Evolutionary conservation across 2,113 vertebrate genomes (phyloP).

Genomic region (Chloropsis cyanopogon): DNA sequence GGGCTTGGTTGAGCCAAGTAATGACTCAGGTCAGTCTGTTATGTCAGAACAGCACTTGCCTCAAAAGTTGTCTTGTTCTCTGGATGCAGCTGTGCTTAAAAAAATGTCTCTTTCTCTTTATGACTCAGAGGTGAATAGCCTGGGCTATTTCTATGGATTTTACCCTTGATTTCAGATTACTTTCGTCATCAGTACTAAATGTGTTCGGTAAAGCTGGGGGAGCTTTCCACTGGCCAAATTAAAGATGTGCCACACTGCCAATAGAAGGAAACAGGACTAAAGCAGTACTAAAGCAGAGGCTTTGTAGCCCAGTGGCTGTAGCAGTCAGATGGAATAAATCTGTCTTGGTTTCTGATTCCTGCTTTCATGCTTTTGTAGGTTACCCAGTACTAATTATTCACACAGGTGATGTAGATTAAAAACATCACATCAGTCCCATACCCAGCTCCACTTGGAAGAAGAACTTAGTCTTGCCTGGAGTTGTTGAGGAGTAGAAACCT

Average conservation of each 20-base stretch:
- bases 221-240: neutral
- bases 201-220: neutral
- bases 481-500: neutral
- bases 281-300: neutral
- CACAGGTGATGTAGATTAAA: neutral
- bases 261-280: neutral
- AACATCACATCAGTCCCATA: neutral
- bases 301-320: neutral
- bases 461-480: neutral
- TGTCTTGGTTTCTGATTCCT: neutral
- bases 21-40: constrained; percentile 19
- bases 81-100: neutral
- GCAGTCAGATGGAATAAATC: neutral
- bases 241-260: neutral
- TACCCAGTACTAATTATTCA: neutral
- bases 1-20: neutral
- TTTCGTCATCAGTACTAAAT: neutral
- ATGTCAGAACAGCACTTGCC: constrained; percentile 7
- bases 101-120: constrained; percentile 12
- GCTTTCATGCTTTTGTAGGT: neutral
- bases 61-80: neutral
- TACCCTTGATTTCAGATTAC: neutral
- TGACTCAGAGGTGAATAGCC: constrained; percentile 45
- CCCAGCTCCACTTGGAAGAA: neutral
- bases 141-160: neutral